Base-by-base conservation (phyloP, 1,140 invertebrate species). In the Pomacea maculata region DNA sequence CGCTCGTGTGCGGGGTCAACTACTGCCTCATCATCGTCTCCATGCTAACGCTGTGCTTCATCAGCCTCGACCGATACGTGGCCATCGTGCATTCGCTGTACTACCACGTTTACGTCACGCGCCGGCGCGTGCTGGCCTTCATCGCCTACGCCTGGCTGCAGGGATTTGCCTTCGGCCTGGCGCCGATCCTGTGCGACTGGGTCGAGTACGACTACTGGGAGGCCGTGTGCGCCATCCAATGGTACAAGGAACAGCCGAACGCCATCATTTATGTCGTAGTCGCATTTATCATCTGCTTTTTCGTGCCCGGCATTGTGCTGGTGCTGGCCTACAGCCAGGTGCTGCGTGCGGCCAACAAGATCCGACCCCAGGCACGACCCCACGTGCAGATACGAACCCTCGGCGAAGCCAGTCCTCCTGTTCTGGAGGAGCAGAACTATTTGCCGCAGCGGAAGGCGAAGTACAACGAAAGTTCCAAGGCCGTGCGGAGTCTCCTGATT, bases 181-280 rank as follows among this genome's bases (percentile, higher is more conserved):
- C 86, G 3, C 90, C 91, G 0, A 80, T 89, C 9, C 57, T 86
- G 14, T 71, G 83, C 15, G 55, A 84, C n/a, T 91, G 90, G 90
- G 81, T 91, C 3, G 75, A 86, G 25, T 92, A 89, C 82, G 91
- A 92, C 82, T 91, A 91, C 82, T 91, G 89, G 89, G 91, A 92
- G 80, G 86, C 82, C 12, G 86, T 88, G 0, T 92, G 91, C 81
- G 91, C 90, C 25, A 91, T 91, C 71, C 82, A 89, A 64, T 92
- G 91, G 91, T 86, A 88, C 54, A 61, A 82, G 8, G 81, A 90
- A 34, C 25, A 78, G n/a, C 55, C 85, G 6, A 34, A 82, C 4
- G 83, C 86, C 21, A 70, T 89, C 3, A 84, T 84, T 63, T 92
- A 90, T 78, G 91, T 92, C 25, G 84, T 89, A 54, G 74, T 88